Evolutionary conservation across 2,888 invertebrate species (phyloP), one percentile per base, ranked within the genome.

Genomic region (Agrotis ipsilon): DNA sequence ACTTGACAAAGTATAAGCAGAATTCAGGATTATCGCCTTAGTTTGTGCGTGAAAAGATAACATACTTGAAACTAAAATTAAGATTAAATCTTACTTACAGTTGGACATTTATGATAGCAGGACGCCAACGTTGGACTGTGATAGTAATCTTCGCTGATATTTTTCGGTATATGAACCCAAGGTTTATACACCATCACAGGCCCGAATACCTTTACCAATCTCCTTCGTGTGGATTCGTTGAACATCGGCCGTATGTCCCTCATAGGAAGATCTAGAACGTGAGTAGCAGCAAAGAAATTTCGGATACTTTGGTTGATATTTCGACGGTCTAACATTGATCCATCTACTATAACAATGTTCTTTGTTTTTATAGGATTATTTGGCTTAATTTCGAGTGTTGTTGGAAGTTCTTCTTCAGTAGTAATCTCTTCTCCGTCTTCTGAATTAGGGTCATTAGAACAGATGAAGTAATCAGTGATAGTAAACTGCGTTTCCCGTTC

Each of bases 21-120:
- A 39, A 39, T 9, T 39, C 39, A 39, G 39, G 39, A 39, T 11
- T 9, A 39, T 39, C 39, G 39, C 9, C 39, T 39, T 39, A 39
- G 39, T 39, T 39, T 39, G 11, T 39, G 39, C 2, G 39, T 39
- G 9, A 11, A 39, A 39, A 39, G 9, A 11, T 39, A 39, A 39
- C 39, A 39, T 11, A 39, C 39, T 11, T 11, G 39, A 39, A 39
- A 39, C 39, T 39, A 39, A 9, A 39, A 1, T 39, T 39, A 39
- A 39, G 32, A 39, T 39, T 39, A 39, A 39, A 39, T 66, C 13
- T 58, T 46, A 83, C 86, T 87, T 87, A 95, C 95, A 79, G 60
- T 84, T 2, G 95, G 95, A 83, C 95, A 96, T 76, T 87, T 93
- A 68, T 96, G 95, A 63, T 82, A 95, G 63, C 95, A 95, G 0